Base-by-base conservation (phyloP, 2,113 vertebrate genomes). In the Ptilonorhynchus violaceus region DNA sequence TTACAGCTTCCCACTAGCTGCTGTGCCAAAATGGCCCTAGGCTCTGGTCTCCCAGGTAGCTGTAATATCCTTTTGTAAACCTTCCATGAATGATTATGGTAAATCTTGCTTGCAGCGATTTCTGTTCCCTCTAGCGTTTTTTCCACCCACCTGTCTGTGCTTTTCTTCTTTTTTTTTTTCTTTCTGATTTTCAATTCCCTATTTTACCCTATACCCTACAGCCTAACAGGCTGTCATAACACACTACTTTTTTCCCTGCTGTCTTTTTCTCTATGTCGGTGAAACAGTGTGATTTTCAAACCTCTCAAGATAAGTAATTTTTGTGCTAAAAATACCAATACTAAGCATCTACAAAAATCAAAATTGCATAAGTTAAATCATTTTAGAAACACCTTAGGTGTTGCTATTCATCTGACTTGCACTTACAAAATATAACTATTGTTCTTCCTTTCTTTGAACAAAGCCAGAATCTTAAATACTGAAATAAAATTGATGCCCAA, bases 51-150 rank as follows among this genome's bases (percentile, higher is more conserved):
- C 84, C 75, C 67, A 94, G 62, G 95, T 70, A 96, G 93, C 85
- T 93, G 83, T 92, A 97, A 98, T 96, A 96, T 93, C 90, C 67
- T 96, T 93, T 70, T 87, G 68, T 85, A 97, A 96, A 70, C 67
- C 89, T 95, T 93, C 80, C 18, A 7, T 93, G 94, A 97, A 96
- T 97, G 92, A 96, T 97, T 96, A 96, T 88, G 77, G 64, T 90
- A 97, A 97, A 93, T 76, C 66, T 97, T 95, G 92, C 97, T 97
- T 85, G 79, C 91, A 96, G 96, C 92, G 25, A 64, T 96, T 97
- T 96, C 85, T 97, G 67, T 95, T 97, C 91, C 94, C 91, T 95
- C 92, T 72, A 89, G 77, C 80, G 83, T 85, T 93, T 93, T 91
- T 90, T 82, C 77, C 46, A 82, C 25, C 69, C 64, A 78, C 82